Evolutionary conservation across 2,797 vertebrate species (phyloP).

Genomic region (Gallinago solitaria): DNA sequence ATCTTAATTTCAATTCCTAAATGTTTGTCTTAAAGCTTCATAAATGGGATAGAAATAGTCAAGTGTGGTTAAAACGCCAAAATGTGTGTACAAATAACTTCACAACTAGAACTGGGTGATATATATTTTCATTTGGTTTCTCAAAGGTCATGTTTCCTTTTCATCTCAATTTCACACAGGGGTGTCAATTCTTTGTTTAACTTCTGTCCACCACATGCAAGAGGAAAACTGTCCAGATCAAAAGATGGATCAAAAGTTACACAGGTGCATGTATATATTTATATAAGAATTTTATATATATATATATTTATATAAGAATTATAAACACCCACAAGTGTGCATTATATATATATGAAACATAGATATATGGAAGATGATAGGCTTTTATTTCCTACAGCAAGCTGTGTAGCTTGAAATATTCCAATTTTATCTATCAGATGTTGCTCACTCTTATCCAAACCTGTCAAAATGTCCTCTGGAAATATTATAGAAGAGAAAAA

Average conservation of each 20-base stretch:
- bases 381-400: background rate
- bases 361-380: background rate
- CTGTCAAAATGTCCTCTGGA: background rate
- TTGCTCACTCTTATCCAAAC: background rate
- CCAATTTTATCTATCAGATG: background rate
- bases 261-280: background rate
- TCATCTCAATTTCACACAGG: background rate
- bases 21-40: background rate
- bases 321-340: accelerated
- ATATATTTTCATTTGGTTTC: background rate
- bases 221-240: background rate
- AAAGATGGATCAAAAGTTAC: background rate
- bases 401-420: background rate
- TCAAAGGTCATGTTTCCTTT: background rate
- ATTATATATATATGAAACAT: background rate
- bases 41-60: background rate
- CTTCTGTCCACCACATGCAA: background rate
- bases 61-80: background rate
- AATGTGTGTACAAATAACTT: background rate
- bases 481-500: background rate
- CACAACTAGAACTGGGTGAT: background rate
- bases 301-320: background rate
- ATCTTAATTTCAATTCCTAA: background rate
- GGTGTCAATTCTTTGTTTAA: background rate
- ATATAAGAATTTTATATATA: background rate